These are phyloP conservation scores for Drosophila hydei DNA, from an alignment of 1,140 invertebrate species.

Conservation along the genomic window DNA sequence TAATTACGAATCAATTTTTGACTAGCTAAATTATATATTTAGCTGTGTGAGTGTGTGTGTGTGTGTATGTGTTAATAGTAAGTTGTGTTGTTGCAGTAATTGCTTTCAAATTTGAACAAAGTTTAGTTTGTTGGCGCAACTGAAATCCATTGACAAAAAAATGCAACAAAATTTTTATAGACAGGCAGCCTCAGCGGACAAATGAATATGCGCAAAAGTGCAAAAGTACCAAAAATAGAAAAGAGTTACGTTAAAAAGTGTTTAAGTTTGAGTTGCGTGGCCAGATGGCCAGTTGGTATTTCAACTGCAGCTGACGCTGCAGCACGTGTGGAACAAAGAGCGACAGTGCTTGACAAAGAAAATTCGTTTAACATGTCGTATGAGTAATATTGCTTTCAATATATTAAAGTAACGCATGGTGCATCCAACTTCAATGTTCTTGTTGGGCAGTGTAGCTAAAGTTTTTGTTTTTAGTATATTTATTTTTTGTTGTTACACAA, in stretches of 20 bases:
- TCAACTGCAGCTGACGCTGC: conserved; percentile 34
- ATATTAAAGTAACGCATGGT: conserved; percentile 43
- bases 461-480: conserved; percentile 1
- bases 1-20: conserved; percentile 52
- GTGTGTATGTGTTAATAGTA: conserved; percentile 49
- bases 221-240: conserved; percentile 42
- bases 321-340: conserved; percentile 66
- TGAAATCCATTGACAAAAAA: conserved; percentile 6
- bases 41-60: too few species aligned
- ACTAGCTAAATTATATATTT: conserved; percentile 34
- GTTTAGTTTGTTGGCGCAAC: conserved; percentile 35
- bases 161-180: conserved; percentile 5
- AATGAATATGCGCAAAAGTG: conserved; percentile 28
- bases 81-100: conserved; percentile 54
- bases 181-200: conserved; percentile 27
- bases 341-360: conserved; percentile 20
- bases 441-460: conserved; percentile 11
- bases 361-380: conserved; percentile 27
- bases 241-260: conserved; percentile 16
- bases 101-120: conserved; percentile 56
- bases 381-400: conserved; percentile 30
- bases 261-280: conserved; percentile 56
- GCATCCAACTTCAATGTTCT: background rate
- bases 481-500: conserved; percentile 11
- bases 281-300: conserved; percentile 26